Percentiles rank a stretch among this genome's conserved stretches.
Evolutionary conservation across 1,140 invertebrate species (phyloP).

Genomic region (Drosophila bipectinata): DNA sequence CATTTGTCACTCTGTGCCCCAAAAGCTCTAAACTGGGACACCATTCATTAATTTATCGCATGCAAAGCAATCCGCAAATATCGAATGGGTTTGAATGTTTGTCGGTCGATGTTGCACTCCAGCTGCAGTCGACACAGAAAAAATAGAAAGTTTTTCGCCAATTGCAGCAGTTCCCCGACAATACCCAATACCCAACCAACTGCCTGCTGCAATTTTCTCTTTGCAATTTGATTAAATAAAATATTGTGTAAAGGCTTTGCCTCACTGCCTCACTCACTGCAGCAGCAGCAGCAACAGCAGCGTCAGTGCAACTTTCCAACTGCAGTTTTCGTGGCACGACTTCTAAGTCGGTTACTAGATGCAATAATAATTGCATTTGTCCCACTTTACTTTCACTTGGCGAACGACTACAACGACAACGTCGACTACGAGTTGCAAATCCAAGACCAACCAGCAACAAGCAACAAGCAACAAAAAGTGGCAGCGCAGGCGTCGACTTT

Average conservation of each 20-base stretch:
- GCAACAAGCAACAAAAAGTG: slow-evolving; percentile 17
- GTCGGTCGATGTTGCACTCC: slow-evolving; percentile 2
- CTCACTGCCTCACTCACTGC: background rate
- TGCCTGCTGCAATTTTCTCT: slow-evolving; percentile 75
- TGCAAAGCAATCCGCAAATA: slow-evolving; percentile 63
- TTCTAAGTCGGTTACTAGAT: slow-evolving; percentile 83
- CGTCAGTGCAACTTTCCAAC: slow-evolving; percentile 69
- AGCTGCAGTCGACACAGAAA: slow-evolving; percentile 72
- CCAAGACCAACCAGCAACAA: slow-evolving; percentile 30
- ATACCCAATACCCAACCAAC: no score
- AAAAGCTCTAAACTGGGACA: slow-evolving; percentile 57
- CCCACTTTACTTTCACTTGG: slow-evolving; percentile 84
- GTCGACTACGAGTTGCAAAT: slow-evolving; percentile 7
- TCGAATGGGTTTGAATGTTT: slow-evolving; percentile 28
- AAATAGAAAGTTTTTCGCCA: slow-evolving; percentile 79
- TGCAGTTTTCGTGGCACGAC: slow-evolving; percentile 46
- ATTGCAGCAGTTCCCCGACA: slow-evolving; percentile 18
- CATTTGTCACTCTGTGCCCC: slow-evolving; percentile 57
- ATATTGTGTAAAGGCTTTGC: slow-evolving; percentile 81
- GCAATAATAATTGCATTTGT: slow-evolving; percentile 84
- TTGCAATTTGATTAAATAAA: slow-evolving; percentile 81
- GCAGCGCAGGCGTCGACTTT: slow-evolving; percentile 60
- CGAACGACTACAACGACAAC: slow-evolving; percentile 24
- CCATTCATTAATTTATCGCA: slow-evolving; percentile 75
- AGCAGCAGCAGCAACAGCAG: background rate